A percentile compares a stretch with the other conserved stretches of the same genome.
These are phyloP conservation scores for Ophioninae sp. DNA, from an alignment of 2,888 invertebrate genomes.

Conservation along the genomic window DNA sequence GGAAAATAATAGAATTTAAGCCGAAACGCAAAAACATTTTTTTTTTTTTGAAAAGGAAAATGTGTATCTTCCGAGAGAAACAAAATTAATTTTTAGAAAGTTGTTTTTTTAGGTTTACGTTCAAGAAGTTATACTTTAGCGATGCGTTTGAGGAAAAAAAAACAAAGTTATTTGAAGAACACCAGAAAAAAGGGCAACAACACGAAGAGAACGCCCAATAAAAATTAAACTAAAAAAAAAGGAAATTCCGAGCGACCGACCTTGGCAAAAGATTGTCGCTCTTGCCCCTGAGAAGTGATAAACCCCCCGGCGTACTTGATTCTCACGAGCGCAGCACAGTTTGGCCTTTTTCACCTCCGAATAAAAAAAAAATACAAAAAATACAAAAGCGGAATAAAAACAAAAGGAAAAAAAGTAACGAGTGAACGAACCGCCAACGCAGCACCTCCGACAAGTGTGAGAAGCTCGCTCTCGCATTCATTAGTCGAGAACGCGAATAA, in stretches of 20 bases:
- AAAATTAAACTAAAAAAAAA: not conserved
- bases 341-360: not conserved
- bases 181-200: not conserved
- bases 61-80: too few species aligned
- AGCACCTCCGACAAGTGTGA: too few species aligned
- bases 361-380: not conserved
- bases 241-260: not conserved
- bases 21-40: too few species aligned
- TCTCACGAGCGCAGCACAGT: not conserved
- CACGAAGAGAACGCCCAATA: not conserved
- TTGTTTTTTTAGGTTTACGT: too few species aligned
- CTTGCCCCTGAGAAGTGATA: not conserved
- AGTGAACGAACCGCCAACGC: too few species aligned
- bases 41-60: too few species aligned
- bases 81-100: too few species aligned
- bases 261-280: not conserved
- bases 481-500: conserved; percentile 10
- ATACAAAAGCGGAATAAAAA: not conserved
- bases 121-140: too few species aligned
- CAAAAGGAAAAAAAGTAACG: too few species aligned
- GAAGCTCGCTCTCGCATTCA: not conserved
- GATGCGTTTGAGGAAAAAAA: not conserved
- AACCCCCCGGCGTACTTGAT: not conserved
- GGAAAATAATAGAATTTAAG: too few species aligned
- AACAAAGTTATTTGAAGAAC: not conserved